These are phyloP conservation scores for Crossaster papposus DNA, from an alignment of 53 echinoderm and acorn worm genomes.

Conservation along the genomic window DNA sequence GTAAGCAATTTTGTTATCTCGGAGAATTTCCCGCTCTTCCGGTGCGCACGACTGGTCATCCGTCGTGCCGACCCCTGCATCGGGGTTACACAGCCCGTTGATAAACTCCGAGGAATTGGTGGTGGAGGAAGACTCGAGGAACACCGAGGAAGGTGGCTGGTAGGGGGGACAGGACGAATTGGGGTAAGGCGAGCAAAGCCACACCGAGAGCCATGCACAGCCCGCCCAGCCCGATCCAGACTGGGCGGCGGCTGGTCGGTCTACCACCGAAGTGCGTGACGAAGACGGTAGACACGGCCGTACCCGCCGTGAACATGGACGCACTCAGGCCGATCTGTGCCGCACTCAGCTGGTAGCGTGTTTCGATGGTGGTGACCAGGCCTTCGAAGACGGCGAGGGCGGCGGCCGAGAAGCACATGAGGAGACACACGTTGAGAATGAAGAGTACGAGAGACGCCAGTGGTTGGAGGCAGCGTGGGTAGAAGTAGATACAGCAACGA, in stretches of 20 bases:
- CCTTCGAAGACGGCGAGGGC: conserved; percentile 53
- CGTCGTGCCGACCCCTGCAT: background rate
- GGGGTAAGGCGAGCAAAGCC: conserved; percentile 67
- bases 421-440: conserved; percentile 45
- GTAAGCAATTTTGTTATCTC: conserved; percentile 67
- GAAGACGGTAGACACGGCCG: conserved; percentile 61
- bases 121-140: background rate
- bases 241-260: conserved; percentile 72
- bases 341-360: conserved; percentile 63
- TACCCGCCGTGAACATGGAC: conserved; percentile 69
- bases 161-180: conserved; percentile 73
- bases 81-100: conserved; percentile 14
- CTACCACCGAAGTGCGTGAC: conserved; percentile 79
- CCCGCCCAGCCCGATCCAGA: conserved; percentile 75
- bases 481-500: conserved; percentile 25
- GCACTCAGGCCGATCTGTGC: conserved; percentile 71
- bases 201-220: conserved; percentile 68
- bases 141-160: background rate
- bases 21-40: conserved; percentile 36
- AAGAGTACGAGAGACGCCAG: conserved; percentile 33
- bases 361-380: conserved; percentile 53
- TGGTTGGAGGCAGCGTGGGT: conserved; percentile 39
- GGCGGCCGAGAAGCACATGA: conserved; percentile 48
- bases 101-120: background rate
- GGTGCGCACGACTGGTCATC: conserved; percentile 9